phyloP scores from a whole-genome alignment of 2,888 invertebrate species.

The Dicranocentrus wangi region DNA sequence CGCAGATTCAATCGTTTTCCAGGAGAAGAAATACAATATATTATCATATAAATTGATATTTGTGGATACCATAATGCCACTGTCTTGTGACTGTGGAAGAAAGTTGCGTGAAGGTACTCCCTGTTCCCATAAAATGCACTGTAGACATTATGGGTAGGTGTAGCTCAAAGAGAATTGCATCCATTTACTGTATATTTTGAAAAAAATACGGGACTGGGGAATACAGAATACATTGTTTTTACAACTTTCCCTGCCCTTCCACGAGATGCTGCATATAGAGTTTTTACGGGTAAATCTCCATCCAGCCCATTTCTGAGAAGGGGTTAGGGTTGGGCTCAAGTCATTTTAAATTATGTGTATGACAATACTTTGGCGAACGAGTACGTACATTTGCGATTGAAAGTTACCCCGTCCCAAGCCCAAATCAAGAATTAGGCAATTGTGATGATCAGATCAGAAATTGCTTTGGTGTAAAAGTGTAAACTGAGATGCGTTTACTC shows the following conservation, averaged over 20 bases:
- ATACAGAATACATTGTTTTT: constrained; percentile 4
- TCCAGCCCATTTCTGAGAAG: neutral
- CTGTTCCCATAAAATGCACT: constrained; percentile 2
- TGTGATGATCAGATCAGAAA: neutral
- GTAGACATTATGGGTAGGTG: neutral
- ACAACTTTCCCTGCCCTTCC: neutral
- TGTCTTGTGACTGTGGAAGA: neutral
- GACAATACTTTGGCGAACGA: constrained; percentile 7
- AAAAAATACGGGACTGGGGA: neutral
- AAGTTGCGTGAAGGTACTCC: neutral
- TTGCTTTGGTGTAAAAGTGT: too few relatives aligned
- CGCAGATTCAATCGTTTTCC: constrained; percentile 48
- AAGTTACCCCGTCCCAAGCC: neutral
- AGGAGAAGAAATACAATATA: constrained; percentile 21
- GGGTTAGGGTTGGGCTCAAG: neutral
- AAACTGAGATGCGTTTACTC: too few relatives aligned
- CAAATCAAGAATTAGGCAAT: neutral
- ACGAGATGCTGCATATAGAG: neutral
- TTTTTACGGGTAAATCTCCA: too few relatives aligned
- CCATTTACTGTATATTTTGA: neutral
- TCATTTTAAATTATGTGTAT: constrained; percentile 19
- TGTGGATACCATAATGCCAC: constrained; percentile 20
- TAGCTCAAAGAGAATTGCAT: neutral
- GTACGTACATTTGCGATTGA: neutral
- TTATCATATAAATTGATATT: constrained; percentile 56